Evolutionary conservation across 2,113 vertebrate species (phyloP).

Genomic region (Melanocharis versteri): DNA sequence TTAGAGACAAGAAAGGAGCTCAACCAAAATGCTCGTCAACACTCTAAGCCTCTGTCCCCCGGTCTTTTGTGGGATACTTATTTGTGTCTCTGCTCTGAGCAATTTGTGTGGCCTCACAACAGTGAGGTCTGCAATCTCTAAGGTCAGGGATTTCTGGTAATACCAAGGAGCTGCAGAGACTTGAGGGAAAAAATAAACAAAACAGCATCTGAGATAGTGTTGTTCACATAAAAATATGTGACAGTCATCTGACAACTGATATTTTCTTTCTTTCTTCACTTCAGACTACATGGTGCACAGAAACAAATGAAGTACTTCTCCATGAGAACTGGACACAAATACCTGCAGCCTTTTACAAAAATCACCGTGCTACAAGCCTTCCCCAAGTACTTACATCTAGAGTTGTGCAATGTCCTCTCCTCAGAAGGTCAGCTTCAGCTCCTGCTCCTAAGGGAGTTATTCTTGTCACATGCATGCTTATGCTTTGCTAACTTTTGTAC

Average conservation of each 20-base stretch:
- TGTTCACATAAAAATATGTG: not conserved
- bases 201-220: not conserved
- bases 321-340: not conserved
- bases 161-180: not conserved
- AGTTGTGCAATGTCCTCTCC: not conserved
- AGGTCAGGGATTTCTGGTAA: not conserved
- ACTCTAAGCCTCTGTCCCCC: not conserved
- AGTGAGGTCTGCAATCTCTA: not conserved
- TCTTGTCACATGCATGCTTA: slow-evolving; percentile 5
- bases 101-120: not conserved
- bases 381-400: not conserved
- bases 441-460: not conserved
- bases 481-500: slow-evolving; percentile 5
- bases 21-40: not conserved
- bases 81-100: not conserved
- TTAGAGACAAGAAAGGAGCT: not conserved
- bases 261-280: not conserved
- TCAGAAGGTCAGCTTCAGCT: not conserved
- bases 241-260: not conserved
- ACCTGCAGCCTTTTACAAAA: not conserved
- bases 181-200: not conserved
- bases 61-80: not conserved
- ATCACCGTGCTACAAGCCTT: not conserved
- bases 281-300: not conserved
- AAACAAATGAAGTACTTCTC: not conserved